Base-by-base conservation (phyloP, 2,888 invertebrate genomes). In the Lasius platythorax region DNA sequence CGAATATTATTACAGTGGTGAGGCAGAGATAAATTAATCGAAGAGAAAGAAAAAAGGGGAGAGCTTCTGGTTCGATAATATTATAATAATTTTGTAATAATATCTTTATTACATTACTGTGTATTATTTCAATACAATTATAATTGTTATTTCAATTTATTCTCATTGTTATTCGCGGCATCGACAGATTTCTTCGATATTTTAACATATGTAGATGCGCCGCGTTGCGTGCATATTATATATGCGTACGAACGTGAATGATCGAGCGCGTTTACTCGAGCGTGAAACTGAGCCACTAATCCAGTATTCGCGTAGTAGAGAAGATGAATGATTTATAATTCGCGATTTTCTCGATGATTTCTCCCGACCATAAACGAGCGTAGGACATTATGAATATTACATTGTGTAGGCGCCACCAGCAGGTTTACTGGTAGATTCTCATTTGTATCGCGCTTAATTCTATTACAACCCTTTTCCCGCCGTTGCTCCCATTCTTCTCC, bases 331-430 rank as follows among this genome's bases (percentile, higher is more conserved):
- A 82, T 64, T 84, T 86, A 89, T 91, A 88, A 91, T 89, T 90
- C 87, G 87, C 84, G 87, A 91, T 92, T 90, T 87, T 83, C 85
- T 84, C 85, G 88, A 92, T 90, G 88, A 90, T 91, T 90, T 90
- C 88, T 86, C 82, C 72, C 70, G 83, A 83, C 82, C 86, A 86
- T 88, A 91, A 91, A 90, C 89, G 88, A 88, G 86, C 81, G 85
- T 84, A 73, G 85, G 72, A 33, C 79, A 81, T 79, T 87, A 93
- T 93, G 91, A 93, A 93, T 93, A 93, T 93, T 93, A 91, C 91
- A 92, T 92, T 89, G 89, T 90, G 87, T 89, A 89, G 82, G 85
- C 87, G 86, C 86, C 15, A 86, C 85, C 87, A 76, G 85, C 91
- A 90, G 91, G 33, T 91, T 89, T 90, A 87, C 86, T 86, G 88